Conservation (phyloP, 2,888 invertebrate genomes). For the Abscondita cerata region DNA sequence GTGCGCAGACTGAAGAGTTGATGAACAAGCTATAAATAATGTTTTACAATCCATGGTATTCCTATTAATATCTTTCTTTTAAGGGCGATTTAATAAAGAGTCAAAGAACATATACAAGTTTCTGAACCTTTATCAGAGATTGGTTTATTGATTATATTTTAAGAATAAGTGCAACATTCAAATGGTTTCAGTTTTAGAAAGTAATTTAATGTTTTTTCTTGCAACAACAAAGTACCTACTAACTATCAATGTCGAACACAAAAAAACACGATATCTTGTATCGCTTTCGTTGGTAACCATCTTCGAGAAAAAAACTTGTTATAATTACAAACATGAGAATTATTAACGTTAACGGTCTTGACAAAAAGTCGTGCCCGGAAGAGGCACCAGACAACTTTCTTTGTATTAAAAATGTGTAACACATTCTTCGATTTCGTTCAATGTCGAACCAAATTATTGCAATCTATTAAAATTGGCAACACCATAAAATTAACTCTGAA, state of each 20-base stretch:
- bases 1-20: too few species aligned
- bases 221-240: too few species aligned
- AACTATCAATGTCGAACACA: neutral
- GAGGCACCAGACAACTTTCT: slow-evolving; percentile 33
- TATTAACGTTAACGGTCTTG: slow-evolving; percentile 20
- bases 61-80: too few species aligned
- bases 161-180: too few species aligned
- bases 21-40: too few species aligned
- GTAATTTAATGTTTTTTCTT: too few species aligned
- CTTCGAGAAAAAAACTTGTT: slow-evolving; percentile 16
- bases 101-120: too few species aligned
- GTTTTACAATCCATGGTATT: too few species aligned
- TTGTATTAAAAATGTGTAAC: slow-evolving; percentile 38
- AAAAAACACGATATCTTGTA: neutral
- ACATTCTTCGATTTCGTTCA: slow-evolving; percentile 34
- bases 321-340: slow-evolving; percentile 19
- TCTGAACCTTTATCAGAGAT: too few species aligned
- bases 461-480: slow-evolving; percentile 15
- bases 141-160: too few species aligned
- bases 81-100: too few species aligned
- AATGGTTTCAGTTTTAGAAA: too few species aligned
- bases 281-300: slow-evolving; percentile 16
- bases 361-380: slow-evolving; percentile 32
- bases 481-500: neutral
- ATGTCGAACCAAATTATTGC: slow-evolving; percentile 15